Evolutionary conservation across 2,888 invertebrate species (phyloP).

Genomic region (Pristionchus exspectatus): DNA sequence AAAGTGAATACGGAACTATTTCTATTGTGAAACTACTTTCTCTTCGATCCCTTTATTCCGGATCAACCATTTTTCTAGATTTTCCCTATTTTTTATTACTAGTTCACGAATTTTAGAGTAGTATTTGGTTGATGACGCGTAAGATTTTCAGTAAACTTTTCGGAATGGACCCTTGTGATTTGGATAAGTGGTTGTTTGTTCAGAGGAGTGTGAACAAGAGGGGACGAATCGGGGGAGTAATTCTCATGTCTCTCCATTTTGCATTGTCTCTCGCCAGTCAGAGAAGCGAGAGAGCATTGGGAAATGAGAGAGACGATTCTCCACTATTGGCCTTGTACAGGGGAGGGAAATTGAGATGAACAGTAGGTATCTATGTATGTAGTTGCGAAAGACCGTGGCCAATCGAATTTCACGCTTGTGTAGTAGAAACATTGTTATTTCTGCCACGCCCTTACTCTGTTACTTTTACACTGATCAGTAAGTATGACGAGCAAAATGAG

Average conservation of each 20-base stretch:
- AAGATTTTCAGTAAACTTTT: background rate
- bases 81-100: background rate
- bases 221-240: too few relatives aligned
- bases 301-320: background rate
- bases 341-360: constrained; percentile 7
- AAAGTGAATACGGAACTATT: background rate
- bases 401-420: background rate
- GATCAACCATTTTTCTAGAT: too few relatives aligned
- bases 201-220: constrained; percentile 5
- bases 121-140: background rate
- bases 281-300: too few relatives aligned
- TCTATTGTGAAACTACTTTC: background rate
- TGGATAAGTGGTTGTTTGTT: constrained; percentile 4
- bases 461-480: too few relatives aligned
- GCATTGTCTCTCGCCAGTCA: too few relatives aligned
- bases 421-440: background rate
- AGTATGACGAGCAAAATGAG: too few relatives aligned
- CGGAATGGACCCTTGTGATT: background rate
- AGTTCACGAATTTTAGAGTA: background rate
- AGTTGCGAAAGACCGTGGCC: background rate
- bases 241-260: too few relatives aligned
- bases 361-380: background rate
- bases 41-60: background rate
- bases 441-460: background rate
- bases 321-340: background rate